Evolutionary conservation across 53 echinoderm and acorn worm genomes (phyloP).

Genomic region (Glandiceps talaboti): DNA sequence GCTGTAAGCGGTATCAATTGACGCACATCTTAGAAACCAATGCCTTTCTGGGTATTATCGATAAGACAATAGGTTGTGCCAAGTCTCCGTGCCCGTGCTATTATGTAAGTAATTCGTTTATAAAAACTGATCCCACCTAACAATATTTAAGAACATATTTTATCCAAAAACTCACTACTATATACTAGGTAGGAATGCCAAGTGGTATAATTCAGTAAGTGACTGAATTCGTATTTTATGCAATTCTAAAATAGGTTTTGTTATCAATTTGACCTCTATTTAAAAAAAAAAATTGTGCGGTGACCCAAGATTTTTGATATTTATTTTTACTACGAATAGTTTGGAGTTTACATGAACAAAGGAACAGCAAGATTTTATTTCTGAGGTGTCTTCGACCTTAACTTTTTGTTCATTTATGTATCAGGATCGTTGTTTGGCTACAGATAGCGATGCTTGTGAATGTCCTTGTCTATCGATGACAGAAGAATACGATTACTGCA

Average conservation of each 20-base stretch:
- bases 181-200: too few species aligned
- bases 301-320: neutral
- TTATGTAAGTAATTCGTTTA: neutral
- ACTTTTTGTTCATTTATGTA: too few species aligned
- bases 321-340: too few species aligned
- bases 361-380: too few species aligned
- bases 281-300: too few species aligned
- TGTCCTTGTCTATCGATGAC: neutral
- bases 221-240: too few species aligned
- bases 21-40: neutral
- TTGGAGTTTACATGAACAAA: too few species aligned
- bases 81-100: neutral
- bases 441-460: neutral
- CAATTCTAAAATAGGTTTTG: too few species aligned
- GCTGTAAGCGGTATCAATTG: neutral
- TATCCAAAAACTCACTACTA: too few species aligned
- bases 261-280: too few species aligned
- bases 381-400: too few species aligned
- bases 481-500: neutral
- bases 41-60: neutral
- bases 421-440: neutral
- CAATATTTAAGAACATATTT: neutral
- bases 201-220: too few species aligned
- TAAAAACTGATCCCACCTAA: neutral
- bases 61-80: neutral